phyloP scores from a whole-genome alignment of 2,888 invertebrate species.

The Pherbina coryleti region DNA sequence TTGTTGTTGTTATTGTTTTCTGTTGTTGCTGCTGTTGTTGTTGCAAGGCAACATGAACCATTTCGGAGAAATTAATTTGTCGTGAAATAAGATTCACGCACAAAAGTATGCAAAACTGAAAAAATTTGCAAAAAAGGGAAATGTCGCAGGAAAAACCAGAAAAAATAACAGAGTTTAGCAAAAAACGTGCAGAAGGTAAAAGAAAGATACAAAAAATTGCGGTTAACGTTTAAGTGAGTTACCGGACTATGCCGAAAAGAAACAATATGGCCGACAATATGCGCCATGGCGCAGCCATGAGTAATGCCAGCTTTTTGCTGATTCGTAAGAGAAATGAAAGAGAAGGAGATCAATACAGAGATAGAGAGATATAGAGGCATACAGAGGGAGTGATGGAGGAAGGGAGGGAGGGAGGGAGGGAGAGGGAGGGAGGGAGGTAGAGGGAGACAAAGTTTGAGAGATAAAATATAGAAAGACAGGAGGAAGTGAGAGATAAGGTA shows the following conservation, averaged over 20 bases:
- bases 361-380: too few species aligned
- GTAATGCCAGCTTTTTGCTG: constrained; percentile 18
- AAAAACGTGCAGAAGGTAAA: neutral
- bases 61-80: constrained; percentile 2
- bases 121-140: too few species aligned
- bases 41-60: neutral
- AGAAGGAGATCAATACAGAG: too few species aligned
- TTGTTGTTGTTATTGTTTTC: too few species aligned
- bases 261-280: neutral
- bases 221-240: neutral
- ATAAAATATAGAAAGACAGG: too few species aligned
- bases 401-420: too few species aligned
- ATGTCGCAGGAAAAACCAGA: neutral
- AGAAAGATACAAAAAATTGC: neutral
- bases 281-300: neutral
- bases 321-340: too few species aligned
- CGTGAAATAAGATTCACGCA: neutral
- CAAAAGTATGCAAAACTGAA: neutral
- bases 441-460: too few species aligned
- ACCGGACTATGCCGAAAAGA: neutral
- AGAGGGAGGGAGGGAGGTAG: too few species aligned
- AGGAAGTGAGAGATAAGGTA: too few species aligned
- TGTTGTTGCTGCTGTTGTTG: neutral
- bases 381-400: too few species aligned
- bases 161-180: neutral